A percentile compares a stretch with the other conserved stretches of the same genome.
These are phyloP conservation scores for Dascyllus trimaculatus DNA, from an alignment of 2,113 vertebrate species.

Conservation along the genomic window DNA sequence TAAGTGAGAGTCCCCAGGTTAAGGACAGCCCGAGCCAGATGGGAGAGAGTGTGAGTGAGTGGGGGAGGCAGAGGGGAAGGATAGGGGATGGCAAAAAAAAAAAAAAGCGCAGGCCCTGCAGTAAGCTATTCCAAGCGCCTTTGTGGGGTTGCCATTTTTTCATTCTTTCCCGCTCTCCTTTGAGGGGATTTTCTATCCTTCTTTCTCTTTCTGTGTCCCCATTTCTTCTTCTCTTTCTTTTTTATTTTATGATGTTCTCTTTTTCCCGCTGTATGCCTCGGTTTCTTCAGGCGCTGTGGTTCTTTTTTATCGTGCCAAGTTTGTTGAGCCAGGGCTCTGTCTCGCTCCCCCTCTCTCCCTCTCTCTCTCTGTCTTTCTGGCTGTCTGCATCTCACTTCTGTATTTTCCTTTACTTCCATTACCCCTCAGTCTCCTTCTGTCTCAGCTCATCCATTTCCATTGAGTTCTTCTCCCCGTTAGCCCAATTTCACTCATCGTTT, in stretches of 20 bases:
- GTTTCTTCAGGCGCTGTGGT: constrained; percentile 69
- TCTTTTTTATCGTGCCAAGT: constrained; percentile 73
- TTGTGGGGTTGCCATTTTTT: constrained; percentile 69
- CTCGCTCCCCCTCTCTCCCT: constrained; percentile 31
- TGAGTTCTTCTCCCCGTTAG: constrained; percentile 51
- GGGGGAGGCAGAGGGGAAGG: constrained; percentile 35
- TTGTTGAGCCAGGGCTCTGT: constrained; percentile 57
- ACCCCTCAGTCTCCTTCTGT: constrained; percentile 34
- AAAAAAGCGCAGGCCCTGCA: constrained; percentile 38
- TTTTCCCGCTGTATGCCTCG: constrained; percentile 27
- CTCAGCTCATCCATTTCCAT: constrained; percentile 63
- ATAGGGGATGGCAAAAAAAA: constrained; percentile 54
- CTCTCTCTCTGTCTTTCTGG: neutral
- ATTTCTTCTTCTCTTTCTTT: constrained; percentile 58
- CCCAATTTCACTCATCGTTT: constrained; percentile 64
- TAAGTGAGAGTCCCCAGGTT: constrained; percentile 74
- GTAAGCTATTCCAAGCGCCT: constrained; percentile 67
- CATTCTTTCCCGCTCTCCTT: constrained; percentile 59
- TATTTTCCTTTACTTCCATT: constrained; percentile 49
- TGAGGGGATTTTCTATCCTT: constrained; percentile 68
- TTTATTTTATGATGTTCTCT: constrained; percentile 56
- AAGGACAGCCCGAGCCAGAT: constrained; percentile 73
- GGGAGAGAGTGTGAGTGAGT: constrained; percentile 54
- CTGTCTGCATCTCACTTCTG: constrained; percentile 45
- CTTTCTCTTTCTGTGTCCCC: constrained; percentile 53